These are phyloP conservation scores for Haemorhous mexicanus DNA, from an alignment of 2,113 vertebrate species.

Conservation along the genomic window DNA sequence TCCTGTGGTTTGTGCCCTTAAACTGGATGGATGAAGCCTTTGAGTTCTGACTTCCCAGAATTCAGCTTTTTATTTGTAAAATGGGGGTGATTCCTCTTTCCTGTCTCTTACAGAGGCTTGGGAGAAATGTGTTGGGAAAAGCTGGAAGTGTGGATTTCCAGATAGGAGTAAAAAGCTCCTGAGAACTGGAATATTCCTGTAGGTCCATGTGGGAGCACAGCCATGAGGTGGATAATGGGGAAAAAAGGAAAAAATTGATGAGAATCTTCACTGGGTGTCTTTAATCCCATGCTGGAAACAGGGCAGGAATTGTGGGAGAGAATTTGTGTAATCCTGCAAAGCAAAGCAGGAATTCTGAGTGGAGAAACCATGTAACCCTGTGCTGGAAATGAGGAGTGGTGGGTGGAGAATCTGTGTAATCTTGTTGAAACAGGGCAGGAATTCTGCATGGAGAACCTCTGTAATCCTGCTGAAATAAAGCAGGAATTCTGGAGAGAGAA, in stretches of 20 bases:
- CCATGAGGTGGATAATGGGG: background rate
- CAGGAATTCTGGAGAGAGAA: background rate
- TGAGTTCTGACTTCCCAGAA: background rate
- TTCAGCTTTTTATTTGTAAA: background rate
- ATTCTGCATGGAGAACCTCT: rapidly evolving
- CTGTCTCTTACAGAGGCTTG: background rate
- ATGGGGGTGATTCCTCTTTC: background rate
- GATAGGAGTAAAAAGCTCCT: background rate
- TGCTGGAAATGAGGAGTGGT: background rate
- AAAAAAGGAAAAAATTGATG: too few relatives aligned
- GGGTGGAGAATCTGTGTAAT: rapidly evolving
- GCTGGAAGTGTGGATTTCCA: background rate
- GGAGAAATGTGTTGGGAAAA: background rate
- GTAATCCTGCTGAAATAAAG: background rate
- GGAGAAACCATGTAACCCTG: background rate
- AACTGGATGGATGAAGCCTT: background rate
- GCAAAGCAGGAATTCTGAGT: background rate
- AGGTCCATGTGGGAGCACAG: background rate
- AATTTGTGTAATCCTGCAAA: rapidly evolving
- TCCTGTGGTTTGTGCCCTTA: background rate
- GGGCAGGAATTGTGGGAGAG: background rate
- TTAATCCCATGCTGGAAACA: background rate
- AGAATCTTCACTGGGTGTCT: background rate
- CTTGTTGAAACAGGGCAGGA: rapidly evolving
- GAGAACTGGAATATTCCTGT: background rate